Evolutionary conservation across 2,113 vertebrate species (phyloP).

Genomic region (Phrynosoma blainvillii): DNA sequence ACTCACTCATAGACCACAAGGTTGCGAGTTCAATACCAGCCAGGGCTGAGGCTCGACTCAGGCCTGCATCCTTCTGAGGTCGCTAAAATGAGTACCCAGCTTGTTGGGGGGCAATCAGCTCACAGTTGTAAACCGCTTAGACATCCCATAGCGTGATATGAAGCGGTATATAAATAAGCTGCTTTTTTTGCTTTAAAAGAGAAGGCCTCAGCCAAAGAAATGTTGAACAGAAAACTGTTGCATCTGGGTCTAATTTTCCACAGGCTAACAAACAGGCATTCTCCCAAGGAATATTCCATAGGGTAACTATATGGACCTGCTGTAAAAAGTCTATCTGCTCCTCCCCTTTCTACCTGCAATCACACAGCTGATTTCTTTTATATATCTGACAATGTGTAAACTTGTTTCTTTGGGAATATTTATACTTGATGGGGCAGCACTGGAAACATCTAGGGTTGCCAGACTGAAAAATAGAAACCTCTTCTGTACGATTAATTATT

Average conservation of each 20-base stretch:
- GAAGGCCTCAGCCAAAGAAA: constrained; percentile 4
- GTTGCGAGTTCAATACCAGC: too few relatives aligned
- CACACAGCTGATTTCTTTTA: background rate
- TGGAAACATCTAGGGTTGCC: background rate
- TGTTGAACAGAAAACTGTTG: background rate
- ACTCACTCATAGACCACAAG: too few relatives aligned
- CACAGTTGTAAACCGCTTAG: too few relatives aligned
- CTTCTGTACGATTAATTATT: background rate
- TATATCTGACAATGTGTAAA: background rate
- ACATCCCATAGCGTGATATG: too few relatives aligned
- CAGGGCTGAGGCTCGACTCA: too few relatives aligned
- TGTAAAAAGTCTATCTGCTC: background rate
- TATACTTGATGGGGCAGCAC: background rate
- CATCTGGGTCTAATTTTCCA: background rate
- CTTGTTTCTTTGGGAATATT: background rate
- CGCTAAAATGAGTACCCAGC: too few relatives aligned
- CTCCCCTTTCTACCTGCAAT: background rate
- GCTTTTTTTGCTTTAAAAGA: too few relatives aligned
- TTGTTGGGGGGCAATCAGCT: too few relatives aligned
- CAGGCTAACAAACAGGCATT: background rate
- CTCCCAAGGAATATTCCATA: background rate
- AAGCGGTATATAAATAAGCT: too few relatives aligned
- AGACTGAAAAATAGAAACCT: background rate
- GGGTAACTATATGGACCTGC: background rate
- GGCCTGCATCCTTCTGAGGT: too few relatives aligned